Percentiles rank a stretch among this genome's conserved stretches.
phyloP scores from a whole-genome alignment of 2,113 vertebrate genomes.

The Helogale parvula region DNA sequence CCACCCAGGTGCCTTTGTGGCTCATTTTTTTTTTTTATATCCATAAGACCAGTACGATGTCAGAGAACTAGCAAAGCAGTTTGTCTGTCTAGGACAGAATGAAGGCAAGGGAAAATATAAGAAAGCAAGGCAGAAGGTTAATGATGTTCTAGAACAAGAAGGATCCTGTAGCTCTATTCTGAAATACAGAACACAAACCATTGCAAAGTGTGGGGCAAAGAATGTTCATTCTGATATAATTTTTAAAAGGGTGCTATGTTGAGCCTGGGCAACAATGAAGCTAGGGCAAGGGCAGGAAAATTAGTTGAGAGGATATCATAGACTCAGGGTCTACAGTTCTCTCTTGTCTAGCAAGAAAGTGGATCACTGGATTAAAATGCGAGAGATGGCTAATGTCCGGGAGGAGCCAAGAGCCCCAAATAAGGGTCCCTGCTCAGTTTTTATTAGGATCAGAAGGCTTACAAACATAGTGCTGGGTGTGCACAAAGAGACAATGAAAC shows the following conservation, averaged over 20 bases:
- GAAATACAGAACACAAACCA: neutral
- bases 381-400: too few relatives aligned
- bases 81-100: neutral
- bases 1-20: neutral
- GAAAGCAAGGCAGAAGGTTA: neutral
- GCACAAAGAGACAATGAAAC: too few relatives aligned
- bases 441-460: too few relatives aligned
- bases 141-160: neutral
- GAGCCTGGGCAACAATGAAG: neutral
- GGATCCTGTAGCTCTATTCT: neutral
- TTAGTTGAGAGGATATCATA: neutral
- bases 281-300: neutral
- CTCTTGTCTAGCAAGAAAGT: too few relatives aligned
- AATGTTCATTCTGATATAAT: neutral
- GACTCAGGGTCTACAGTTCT: too few relatives aligned
- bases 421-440: too few relatives aligned
- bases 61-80: neutral
- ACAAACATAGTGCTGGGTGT: too few relatives aligned
- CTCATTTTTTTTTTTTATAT: neutral
- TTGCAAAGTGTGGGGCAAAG: neutral
- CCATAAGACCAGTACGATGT: neutral
- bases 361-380: too few relatives aligned
- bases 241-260: neutral
- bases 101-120: neutral
- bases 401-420: too few relatives aligned